Percentiles rank a stretch among this genome's conserved stretches.
Evolutionary conservation across 2,797 vertebrate species (phyloP).

Genomic region (Poecilia velifera): DNA sequence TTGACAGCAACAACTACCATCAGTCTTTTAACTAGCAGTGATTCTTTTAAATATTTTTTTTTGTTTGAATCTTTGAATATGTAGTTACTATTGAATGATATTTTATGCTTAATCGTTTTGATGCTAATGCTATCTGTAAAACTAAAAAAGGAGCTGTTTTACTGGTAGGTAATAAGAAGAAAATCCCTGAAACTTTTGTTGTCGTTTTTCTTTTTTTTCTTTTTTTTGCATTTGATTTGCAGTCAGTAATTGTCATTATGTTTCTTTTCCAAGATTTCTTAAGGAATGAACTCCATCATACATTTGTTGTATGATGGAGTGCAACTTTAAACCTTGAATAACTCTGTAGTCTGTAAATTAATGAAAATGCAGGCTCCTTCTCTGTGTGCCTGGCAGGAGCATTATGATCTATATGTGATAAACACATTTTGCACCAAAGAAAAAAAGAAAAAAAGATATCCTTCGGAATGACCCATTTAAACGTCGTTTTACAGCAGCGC

Average conservation of each 20-base stretch:
- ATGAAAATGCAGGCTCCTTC: constrained; percentile 37
- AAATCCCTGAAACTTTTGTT: not conserved
- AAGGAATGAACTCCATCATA: not conserved
- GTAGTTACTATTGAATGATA: not conserved
- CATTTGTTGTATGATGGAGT: too few species aligned
- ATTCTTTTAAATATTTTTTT: not conserved
- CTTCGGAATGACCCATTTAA: constrained; percentile 22
- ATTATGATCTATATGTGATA: constrained; percentile 55
- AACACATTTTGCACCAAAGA: constrained; percentile 81
- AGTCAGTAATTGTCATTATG: not conserved
- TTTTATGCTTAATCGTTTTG: not conserved
- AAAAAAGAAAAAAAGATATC: constrained; percentile 29
- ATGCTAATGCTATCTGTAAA: not conserved
- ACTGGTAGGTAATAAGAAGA: not conserved
- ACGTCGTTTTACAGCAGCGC: constrained; percentile 27
- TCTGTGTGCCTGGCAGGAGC: constrained; percentile 69
- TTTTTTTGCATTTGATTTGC: not conserved
- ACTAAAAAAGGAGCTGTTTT: not conserved
- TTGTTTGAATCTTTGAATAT: too few species aligned
- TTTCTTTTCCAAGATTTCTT: too few species aligned
- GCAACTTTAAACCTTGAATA: not conserved
- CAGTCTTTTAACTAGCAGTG: not conserved
- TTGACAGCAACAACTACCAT: not conserved
- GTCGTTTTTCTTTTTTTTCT: not conserved
- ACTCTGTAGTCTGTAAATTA: not conserved